phyloP scores from a whole-genome alignment of 2,113 vertebrate genomes.

The Peromyscus leucopus region DNA sequence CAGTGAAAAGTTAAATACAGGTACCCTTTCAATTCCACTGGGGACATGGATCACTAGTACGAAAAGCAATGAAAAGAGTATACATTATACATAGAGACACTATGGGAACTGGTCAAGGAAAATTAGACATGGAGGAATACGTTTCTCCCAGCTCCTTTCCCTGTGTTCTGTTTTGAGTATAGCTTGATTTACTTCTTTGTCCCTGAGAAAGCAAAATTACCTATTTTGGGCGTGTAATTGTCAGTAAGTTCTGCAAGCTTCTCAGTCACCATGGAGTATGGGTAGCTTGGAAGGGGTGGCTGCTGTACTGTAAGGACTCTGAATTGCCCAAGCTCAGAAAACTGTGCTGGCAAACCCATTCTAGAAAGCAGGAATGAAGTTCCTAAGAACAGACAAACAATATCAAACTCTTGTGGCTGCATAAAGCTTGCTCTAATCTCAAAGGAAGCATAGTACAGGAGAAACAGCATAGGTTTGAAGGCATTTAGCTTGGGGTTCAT shows the following conservation, averaged over 20 bases:
- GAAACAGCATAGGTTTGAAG: neutral
- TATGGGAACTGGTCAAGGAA: neutral
- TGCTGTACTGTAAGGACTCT: neutral
- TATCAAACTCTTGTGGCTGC: neutral
- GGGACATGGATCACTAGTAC: neutral
- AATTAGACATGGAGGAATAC: neutral
- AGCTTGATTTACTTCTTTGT: constrained; percentile 46
- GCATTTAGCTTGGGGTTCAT: neutral
- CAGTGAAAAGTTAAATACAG: neutral
- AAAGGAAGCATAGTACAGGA: neutral
- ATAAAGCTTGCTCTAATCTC: neutral
- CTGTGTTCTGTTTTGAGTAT: constrained; percentile 7
- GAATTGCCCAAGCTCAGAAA: neutral
- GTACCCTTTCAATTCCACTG: neutral
- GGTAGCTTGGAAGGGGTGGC: no score
- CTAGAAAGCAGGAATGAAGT: neutral
- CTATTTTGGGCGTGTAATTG: neutral
- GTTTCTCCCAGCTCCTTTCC: neutral
- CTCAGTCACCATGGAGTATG: neutral
- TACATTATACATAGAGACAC: neutral
- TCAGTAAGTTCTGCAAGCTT: neutral
- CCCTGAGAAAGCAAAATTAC: constrained; percentile 32
- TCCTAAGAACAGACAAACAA: constrained; percentile 12
- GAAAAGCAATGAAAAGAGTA: neutral
- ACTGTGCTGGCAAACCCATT: neutral